Percentiles rank a stretch among this genome's conserved stretches.
Conservation (phyloP, 2,797 vertebrate genomes). For the Gambelia wislizenii region DNA sequence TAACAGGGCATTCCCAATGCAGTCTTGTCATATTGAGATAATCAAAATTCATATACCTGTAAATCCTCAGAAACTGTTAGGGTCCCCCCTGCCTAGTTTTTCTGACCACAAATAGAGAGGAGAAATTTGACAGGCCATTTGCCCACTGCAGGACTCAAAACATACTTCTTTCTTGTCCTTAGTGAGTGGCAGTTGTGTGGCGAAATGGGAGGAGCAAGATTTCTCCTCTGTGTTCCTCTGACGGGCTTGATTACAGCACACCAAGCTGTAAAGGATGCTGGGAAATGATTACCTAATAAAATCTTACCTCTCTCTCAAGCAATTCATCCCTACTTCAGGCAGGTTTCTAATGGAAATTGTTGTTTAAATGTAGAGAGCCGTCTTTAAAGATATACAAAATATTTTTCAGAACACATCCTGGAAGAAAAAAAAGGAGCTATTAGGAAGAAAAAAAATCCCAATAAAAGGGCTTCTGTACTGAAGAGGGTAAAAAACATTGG, state of each 20-base stretch:
- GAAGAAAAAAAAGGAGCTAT: constrained; percentile 22
- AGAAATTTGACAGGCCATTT: not conserved
- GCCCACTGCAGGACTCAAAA: not conserved
- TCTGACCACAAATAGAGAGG: not conserved
- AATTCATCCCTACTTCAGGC: not conserved
- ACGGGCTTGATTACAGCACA: not conserved
- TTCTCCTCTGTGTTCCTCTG: not conserved
- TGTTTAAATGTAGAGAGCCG: not conserved
- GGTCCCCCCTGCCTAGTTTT: not conserved
- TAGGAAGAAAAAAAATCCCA: constrained; percentile 42
- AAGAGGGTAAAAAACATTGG: constrained; percentile 44
- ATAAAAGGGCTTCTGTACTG: constrained; percentile 39
- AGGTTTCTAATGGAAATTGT: not conserved
- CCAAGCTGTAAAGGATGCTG: too few species aligned
- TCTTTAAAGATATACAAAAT: constrained; percentile 22
- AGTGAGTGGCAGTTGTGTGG: not conserved
- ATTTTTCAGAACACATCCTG: constrained; percentile 29
- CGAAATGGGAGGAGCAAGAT: not conserved
- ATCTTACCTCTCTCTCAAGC: not conserved
- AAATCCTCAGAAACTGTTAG: too few species aligned
- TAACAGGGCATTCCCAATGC: too few species aligned
- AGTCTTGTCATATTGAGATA: too few species aligned
- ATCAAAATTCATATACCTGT: too few species aligned
- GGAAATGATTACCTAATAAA: not conserved
- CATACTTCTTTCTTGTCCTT: not conserved